A percentile compares a stretch with the other conserved stretches of the same genome.
phyloP scores from a whole-genome alignment of 2,888 invertebrate genomes.

The Epistrophe eligans region DNA sequence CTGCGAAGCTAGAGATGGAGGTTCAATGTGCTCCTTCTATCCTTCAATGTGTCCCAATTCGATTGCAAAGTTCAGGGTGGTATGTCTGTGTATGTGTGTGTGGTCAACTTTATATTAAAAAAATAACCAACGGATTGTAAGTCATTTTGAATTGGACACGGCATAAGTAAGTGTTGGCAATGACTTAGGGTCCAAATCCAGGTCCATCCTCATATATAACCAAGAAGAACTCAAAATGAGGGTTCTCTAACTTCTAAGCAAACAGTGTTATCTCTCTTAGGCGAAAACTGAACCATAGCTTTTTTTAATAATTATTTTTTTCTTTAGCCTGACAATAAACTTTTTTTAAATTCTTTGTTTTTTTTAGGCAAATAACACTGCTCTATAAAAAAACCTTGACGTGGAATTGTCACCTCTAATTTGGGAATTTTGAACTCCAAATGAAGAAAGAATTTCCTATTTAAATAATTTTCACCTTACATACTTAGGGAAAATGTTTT shows the following conservation, averaged over 20 bases:
- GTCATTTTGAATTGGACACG: slow-evolving; percentile 71
- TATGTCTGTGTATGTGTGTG: neutral
- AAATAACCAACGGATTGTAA: slow-evolving; percentile 68
- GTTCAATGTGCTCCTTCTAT: slow-evolving; percentile 46
- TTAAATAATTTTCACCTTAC: too few species aligned
- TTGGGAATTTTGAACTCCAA: too few species aligned
- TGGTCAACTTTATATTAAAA: slow-evolving; percentile 16
- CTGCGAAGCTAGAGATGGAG: neutral
- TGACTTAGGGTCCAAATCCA: slow-evolving; percentile 11
- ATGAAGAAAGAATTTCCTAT: too few species aligned
- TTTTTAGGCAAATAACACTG: too few species aligned
- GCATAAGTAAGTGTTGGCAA: slow-evolving; percentile 59
- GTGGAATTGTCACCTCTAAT: too few species aligned
- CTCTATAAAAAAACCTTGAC: too few species aligned
- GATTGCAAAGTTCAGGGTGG: neutral
- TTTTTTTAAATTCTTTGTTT: too few species aligned
- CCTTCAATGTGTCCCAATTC: slow-evolving; percentile 37
- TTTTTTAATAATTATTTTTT: too few species aligned
- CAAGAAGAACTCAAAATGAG: neutral
- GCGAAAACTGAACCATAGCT: neutral
- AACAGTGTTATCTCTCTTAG: neutral
- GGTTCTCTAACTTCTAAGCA: neutral
- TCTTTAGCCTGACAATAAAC: too few species aligned
- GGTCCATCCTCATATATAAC: neutral
- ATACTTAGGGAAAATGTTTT: too few species aligned